These are phyloP conservation scores for Ectemnius continuus DNA, from an alignment of 2,888 invertebrate genomes.

Conservation along the genomic window DNA sequence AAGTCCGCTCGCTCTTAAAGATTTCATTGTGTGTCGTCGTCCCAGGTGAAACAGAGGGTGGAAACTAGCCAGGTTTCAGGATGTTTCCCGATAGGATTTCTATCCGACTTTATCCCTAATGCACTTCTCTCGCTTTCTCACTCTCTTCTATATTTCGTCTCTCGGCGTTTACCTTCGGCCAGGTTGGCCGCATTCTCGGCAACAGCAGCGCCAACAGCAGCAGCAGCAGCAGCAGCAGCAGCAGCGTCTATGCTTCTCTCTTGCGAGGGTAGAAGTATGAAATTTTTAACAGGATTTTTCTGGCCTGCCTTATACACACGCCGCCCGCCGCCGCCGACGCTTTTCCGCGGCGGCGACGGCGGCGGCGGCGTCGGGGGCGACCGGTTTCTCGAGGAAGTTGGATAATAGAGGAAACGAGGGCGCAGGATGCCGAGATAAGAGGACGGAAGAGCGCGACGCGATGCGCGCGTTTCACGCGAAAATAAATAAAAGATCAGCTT, in stretches of 20 bases:
- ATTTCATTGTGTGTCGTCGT: slow-evolving; percentile 1
- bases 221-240: no score
- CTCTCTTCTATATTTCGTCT: background rate
- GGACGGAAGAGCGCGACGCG: slow-evolving; percentile 31
- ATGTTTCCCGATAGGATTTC: slow-evolving; percentile 1
- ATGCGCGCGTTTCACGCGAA: background rate
- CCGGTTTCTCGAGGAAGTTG: background rate
- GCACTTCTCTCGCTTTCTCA: background rate
- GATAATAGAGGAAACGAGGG: slow-evolving; percentile 14
- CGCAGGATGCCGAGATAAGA: background rate
- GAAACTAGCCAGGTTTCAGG: background rate
- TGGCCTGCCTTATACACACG: background rate
- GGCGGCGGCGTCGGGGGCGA: no score
- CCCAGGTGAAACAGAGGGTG: background rate
- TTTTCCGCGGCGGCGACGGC: background rate
- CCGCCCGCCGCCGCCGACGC: background rate
- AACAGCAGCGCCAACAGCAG: no score
- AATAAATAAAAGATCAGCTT: slow-evolving; percentile 38
- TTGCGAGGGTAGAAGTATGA: slow-evolving; percentile 9
- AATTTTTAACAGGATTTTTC: slow-evolving; percentile 23
- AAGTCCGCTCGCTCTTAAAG: background rate
- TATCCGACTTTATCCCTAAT: slow-evolving; percentile 6
- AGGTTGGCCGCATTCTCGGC: background rate
- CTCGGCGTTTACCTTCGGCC: background rate
- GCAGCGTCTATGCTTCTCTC: no score